A percentile compares a stretch with the other conserved stretches of the same genome.
phyloP scores from a whole-genome alignment of 2,113 vertebrate genomes.

The Anguilla rostrata region DNA sequence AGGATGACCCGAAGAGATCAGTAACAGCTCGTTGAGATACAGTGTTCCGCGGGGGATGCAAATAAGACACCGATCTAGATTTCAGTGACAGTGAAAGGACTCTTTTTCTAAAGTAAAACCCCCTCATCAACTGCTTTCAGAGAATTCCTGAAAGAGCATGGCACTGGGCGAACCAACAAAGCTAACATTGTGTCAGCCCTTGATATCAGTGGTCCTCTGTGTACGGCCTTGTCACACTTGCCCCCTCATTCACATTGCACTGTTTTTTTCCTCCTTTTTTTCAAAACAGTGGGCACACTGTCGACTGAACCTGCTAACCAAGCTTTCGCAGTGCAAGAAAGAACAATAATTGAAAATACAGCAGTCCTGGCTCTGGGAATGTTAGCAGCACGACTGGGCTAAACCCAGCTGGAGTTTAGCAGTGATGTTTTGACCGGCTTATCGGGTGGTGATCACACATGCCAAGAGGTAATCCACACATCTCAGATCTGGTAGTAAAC shows the following conservation, averaged over 20 bases:
- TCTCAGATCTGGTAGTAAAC: not conserved
- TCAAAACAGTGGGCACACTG: conserved; percentile 18
- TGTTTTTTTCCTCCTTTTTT: not conserved
- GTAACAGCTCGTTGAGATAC: not conserved
- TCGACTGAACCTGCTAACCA: not conserved
- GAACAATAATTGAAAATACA: not conserved
- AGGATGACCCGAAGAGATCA: not conserved
- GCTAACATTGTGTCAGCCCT: conserved; percentile 25
- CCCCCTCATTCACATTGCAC: not conserved
- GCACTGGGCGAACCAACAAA: conserved; percentile 21
- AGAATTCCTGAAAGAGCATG: conserved; percentile 7
- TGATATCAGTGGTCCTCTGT: conserved; percentile 25
- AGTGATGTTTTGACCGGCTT: not conserved
- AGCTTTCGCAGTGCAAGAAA: not conserved
- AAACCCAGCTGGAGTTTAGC: not conserved
- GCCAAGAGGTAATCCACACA: not conserved
- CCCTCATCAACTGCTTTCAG: not conserved
- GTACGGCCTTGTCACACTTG: conserved; percentile 11
- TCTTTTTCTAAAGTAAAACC: not conserved
- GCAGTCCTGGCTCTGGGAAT: not conserved
- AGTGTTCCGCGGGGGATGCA: not conserved
- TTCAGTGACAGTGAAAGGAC: not conserved
- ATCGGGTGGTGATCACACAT: not conserved
- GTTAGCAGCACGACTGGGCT: not conserved
- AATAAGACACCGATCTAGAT: not conserved